phyloP scores from a whole-genome alignment of 2,113 vertebrate species.

The Atlantisia rogersi region DNA sequence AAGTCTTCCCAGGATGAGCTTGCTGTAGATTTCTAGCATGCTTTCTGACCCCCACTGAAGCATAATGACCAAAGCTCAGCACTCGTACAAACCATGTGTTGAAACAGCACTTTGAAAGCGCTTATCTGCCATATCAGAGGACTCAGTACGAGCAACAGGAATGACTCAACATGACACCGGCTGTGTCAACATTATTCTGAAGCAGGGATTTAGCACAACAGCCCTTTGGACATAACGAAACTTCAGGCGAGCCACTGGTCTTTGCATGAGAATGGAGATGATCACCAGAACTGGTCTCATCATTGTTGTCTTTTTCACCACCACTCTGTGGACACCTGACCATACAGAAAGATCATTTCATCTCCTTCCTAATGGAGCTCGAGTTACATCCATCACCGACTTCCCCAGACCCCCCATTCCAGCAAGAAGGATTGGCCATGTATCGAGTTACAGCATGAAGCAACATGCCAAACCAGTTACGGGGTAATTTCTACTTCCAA shows the following conservation, averaged over 20 bases:
- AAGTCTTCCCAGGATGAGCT: neutral
- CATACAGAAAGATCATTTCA: neutral
- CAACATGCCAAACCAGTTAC: neutral
- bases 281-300: neutral
- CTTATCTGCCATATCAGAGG: neutral
- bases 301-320: neutral
- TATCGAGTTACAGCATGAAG: neutral
- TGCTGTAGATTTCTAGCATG: neutral
- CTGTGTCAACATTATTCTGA: neutral
- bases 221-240: neutral
- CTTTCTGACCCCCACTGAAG: neutral
- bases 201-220: neutral
- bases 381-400: rapidly evolving
- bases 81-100: neutral
- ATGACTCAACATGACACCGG: neutral
- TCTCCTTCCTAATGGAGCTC: neutral
- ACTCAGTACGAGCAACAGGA: neutral
- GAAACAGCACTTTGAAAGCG: neutral
- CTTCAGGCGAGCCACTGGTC: neutral
- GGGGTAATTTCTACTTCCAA: neutral
- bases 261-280: neutral
- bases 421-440: neutral
- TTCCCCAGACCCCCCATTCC: neutral
- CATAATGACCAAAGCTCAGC: neutral
- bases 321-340: neutral